phyloP scores from a whole-genome alignment of 1,140 invertebrate genomes.

The Leptopilina boulardi region DNA sequence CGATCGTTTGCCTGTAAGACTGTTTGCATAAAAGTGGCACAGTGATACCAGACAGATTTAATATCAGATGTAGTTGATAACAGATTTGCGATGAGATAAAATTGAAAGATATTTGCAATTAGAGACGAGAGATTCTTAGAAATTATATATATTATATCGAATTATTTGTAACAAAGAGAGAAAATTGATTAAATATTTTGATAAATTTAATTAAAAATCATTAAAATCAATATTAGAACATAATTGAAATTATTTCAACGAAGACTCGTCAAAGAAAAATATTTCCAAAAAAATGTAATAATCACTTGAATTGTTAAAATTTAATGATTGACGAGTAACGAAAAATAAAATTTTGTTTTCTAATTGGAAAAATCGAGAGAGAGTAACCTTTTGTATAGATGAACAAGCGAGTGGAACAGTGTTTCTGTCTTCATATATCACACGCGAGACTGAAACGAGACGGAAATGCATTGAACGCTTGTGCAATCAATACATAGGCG shows the following conservation, averaged over 20 bases:
- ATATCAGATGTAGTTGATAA: background rate
- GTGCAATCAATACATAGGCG: conserved; percentile 24
- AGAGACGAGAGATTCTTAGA: too few species aligned
- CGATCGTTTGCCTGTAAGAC: background rate
- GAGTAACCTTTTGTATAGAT: background rate
- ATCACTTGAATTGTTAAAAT: background rate
- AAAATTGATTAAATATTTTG: too few species aligned
- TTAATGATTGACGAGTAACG: background rate
- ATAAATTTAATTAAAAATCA: too few species aligned
- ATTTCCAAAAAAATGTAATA: too few species aligned
- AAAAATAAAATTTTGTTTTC: background rate
- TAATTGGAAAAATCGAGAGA: background rate
- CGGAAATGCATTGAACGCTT: conserved; percentile 29
- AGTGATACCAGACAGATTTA: conserved; percentile 10
- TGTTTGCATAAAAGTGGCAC: background rate
- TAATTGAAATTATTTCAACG: too few species aligned
- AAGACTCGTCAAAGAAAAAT: too few species aligned
- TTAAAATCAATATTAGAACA: too few species aligned
- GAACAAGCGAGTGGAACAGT: background rate
- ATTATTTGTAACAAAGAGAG: too few species aligned
- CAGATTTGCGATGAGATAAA: too few species aligned
- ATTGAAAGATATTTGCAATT: too few species aligned
- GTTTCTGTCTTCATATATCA: background rate
- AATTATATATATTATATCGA: too few species aligned
- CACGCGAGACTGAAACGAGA: conserved; percentile 15